phyloP scores from a whole-genome alignment of 2,113 vertebrate genomes.

The human (Homo sapiens) region DNA sequence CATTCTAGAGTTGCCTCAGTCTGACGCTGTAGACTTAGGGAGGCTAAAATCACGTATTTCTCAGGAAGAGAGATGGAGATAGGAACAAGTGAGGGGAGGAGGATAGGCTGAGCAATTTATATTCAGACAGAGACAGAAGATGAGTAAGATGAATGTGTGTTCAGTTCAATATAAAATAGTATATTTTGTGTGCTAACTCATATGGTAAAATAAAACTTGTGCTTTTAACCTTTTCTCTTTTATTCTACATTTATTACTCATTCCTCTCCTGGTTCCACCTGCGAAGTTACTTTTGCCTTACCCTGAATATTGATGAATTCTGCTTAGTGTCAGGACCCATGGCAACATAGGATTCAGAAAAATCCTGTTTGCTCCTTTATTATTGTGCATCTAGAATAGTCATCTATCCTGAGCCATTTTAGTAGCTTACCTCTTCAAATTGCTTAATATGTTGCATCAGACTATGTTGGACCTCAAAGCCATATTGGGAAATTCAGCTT shows the following conservation, averaged over 20 bases:
- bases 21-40: background rate
- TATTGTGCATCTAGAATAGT: background rate
- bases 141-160: background rate
- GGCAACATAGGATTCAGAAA: background rate
- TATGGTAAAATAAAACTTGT: background rate
- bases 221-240: background rate
- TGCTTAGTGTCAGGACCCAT: background rate
- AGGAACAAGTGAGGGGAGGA: background rate
- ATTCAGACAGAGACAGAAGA: background rate
- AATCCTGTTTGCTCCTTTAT: background rate
- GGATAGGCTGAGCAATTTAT: background rate
- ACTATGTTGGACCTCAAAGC: background rate
- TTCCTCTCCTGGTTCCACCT: background rate
- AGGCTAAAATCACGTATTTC: background rate
- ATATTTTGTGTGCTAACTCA: background rate
- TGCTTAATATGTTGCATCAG: background rate
- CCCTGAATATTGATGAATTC: background rate
- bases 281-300: background rate
- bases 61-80: background rate
- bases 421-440: background rate
- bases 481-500: constrained; percentile 1
- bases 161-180: background rate
- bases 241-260: background rate
- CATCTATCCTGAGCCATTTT: background rate
- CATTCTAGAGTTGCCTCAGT: background rate